Percentiles rank a stretch among this genome's conserved stretches.
phyloP scores from a whole-genome alignment of 2,113 vertebrate genomes.

The Zosterops lateralis region DNA sequence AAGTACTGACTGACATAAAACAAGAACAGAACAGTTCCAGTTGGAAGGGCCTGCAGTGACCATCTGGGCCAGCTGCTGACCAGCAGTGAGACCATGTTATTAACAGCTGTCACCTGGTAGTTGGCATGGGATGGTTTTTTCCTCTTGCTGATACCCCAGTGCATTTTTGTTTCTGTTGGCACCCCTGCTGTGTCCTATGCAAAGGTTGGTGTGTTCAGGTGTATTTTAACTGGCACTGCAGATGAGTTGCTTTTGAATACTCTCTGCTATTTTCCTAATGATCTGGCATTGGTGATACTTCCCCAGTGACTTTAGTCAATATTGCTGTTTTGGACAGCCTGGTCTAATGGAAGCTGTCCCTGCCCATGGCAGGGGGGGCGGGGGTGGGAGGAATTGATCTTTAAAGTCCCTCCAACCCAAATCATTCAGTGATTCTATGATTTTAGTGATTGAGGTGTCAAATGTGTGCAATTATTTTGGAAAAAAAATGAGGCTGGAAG shows the following conservation, averaged over 20 bases:
- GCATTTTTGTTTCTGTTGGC: neutral
- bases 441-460: neutral
- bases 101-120: accelerated
- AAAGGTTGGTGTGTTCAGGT: neutral
- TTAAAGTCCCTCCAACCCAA: neutral
- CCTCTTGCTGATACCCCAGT: neutral
- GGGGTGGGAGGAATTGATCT: neutral
- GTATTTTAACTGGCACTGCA: neutral
- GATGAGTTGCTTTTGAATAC: neutral
- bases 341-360: neutral
- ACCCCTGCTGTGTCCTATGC: neutral
- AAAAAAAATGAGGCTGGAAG: neutral
- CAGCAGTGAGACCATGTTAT: neutral
- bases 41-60: neutral
- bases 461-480: neutral
- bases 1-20: neutral
- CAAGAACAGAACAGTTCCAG: neutral
- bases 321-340: neutral
- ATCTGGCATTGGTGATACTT: neutral
- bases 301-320: neutral
- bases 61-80: neutral
- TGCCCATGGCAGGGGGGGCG: neutral
- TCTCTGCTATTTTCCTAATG: neutral
- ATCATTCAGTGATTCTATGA: neutral
- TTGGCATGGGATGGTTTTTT: neutral